Conservation (phyloP, 2,888 invertebrate genomes). For the Conchocele bisecta region DNA sequence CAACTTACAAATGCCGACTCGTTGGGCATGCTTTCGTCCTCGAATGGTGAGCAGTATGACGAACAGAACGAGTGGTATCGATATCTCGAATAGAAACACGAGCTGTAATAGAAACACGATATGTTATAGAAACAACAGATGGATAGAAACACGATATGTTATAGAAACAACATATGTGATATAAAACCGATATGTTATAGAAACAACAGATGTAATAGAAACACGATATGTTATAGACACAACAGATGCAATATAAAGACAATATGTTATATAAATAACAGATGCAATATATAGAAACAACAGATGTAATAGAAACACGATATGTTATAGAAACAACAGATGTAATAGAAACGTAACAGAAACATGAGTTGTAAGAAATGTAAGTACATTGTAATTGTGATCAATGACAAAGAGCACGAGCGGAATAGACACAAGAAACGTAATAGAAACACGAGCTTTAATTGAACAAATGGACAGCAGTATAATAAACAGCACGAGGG, state of each 20-base stretch:
- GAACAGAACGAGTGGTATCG: conserved; percentile 40
- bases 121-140: not conserved
- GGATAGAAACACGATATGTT: not conserved
- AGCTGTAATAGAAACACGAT: conserved; percentile 27
- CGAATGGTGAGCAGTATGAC: conserved; percentile 36
- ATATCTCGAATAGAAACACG: conserved; percentile 35
- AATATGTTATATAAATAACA: no score
- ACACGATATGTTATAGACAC: no score
- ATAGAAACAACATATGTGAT: no score
- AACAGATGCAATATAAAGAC: no score
- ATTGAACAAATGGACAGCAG: conserved; percentile 35
- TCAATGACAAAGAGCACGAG: conserved; percentile 43
- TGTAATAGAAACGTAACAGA: no score
- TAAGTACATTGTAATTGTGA: conserved; percentile 30
- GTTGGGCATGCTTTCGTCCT: conserved; percentile 19
- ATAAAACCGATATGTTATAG: no score
- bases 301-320: no score
- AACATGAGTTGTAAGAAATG: no score
- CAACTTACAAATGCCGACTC: conserved; percentile 4
- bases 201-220: no score
- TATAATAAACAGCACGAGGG: conserved; percentile 41
- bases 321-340: no score
- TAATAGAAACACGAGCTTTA: conserved; percentile 32
- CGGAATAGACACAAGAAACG: conserved; percentile 38
- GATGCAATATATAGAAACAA: no score